A percentile compares a stretch with the other conserved stretches of the same genome.
Evolutionary conservation across 2,888 invertebrate genomes (phyloP).

Genomic region (Sinelater perroti): DNA sequence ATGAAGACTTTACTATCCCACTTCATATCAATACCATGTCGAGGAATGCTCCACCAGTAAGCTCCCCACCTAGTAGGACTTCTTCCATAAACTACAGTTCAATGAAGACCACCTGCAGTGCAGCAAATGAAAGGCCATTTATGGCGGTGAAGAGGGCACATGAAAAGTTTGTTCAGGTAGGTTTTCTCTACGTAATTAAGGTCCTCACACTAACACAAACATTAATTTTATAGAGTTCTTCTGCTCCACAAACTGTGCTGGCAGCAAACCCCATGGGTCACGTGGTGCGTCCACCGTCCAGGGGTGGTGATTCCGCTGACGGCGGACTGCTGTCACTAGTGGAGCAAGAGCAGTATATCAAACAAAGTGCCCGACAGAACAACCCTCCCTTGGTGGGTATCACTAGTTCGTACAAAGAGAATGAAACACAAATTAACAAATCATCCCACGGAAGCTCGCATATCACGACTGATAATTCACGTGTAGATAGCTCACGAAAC

Average conservation of each 20-base stretch:
- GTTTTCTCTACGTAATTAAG: slow-evolving; percentile 6
- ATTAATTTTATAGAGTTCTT: slow-evolving; percentile 49
- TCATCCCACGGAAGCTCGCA: slow-evolving; percentile 41
- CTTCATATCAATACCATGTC: slow-evolving; percentile 71
- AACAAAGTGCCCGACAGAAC: slow-evolving; percentile 45
- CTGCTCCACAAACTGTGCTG: slow-evolving; percentile 52
- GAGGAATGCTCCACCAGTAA: slow-evolving; percentile 47
- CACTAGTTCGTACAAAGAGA: slow-evolving; percentile 47
- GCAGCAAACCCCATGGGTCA: slow-evolving; percentile 58
- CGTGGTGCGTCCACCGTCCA: slow-evolving; percentile 46
- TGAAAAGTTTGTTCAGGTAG: slow-evolving; percentile 59
- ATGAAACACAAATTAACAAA: slow-evolving; percentile 41
- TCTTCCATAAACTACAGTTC: slow-evolving; percentile 25
- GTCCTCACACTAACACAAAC: slow-evolving; percentile 12
- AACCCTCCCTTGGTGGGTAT: slow-evolving; percentile 58
- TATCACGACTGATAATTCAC: slow-evolving; percentile 42
- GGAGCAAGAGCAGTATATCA: slow-evolving; percentile 52
- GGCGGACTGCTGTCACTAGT: slow-evolving; percentile 58
- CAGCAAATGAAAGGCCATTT: slow-evolving; percentile 68
- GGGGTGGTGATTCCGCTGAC: slow-evolving; percentile 50
- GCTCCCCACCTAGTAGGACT: slow-evolving; percentile 40
- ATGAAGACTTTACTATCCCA: slow-evolving; percentile 76
- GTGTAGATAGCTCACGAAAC: slow-evolving; percentile 50
- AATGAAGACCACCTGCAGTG: slow-evolving; percentile 52
- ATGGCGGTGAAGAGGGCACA: slow-evolving; percentile 69